Conservation (phyloP, 2,888 invertebrate species). For the Adelphocoris suturalis region DNA sequence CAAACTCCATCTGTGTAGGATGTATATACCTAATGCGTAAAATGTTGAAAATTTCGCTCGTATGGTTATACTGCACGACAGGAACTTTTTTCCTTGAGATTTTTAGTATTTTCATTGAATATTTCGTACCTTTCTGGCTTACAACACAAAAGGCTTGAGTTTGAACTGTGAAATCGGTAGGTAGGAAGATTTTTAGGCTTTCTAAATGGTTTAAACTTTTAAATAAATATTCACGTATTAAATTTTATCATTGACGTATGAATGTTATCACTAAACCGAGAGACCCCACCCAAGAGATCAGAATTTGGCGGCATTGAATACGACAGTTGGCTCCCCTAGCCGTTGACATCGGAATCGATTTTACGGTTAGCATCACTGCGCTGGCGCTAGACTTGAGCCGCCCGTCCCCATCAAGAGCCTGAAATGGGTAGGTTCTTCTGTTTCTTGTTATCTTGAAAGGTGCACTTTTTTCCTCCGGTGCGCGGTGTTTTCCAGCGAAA, state of each 20-base stretch:
- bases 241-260: background rate
- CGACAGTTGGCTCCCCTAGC: background rate
- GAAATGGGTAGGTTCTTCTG: constrained; percentile 42
- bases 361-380: constrained; percentile 46
- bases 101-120: too few species aligned
- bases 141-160: too few species aligned
- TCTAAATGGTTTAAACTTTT: too few species aligned
- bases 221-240: background rate
- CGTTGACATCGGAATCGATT: constrained; percentile 37
- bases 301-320: background rate
- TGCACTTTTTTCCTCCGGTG: constrained; percentile 15
- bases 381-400: constrained; percentile 47
- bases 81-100: too few species aligned
- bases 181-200: too few species aligned
- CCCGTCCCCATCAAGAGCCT: background rate
- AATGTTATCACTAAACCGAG: background rate
- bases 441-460: constrained; percentile 38
- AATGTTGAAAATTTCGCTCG: too few species aligned
- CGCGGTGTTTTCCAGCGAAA: background rate
- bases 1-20: too few species aligned
- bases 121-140: too few species aligned
- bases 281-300: background rate
- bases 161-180: too few species aligned
- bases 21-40: too few species aligned
- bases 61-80: too few species aligned